These are phyloP conservation scores for Lutjanus argentimaculatus DNA, from an alignment of 2,797 vertebrate species.

Conservation along the genomic window DNA sequence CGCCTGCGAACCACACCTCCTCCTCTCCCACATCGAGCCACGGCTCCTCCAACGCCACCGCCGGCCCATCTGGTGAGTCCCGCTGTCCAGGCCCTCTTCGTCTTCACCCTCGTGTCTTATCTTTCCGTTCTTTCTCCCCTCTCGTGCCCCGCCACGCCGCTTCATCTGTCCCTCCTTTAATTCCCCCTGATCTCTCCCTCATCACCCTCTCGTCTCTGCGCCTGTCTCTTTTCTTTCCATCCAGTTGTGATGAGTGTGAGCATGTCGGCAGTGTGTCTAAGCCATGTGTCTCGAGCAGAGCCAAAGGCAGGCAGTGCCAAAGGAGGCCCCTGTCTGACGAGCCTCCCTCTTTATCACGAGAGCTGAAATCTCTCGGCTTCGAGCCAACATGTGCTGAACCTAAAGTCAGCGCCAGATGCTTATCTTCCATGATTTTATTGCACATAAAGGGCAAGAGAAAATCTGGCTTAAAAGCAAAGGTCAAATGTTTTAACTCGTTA, in stretches of 20 bases:
- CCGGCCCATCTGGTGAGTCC: slow-evolving; percentile 79
- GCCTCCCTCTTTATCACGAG: slow-evolving; percentile 37
- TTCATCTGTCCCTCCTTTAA: slow-evolving; percentile 17
- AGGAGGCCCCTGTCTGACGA: slow-evolving; percentile 49
- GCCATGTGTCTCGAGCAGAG: slow-evolving; percentile 44
- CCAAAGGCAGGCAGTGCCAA: slow-evolving; percentile 55
- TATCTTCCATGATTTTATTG: slow-evolving; percentile 36
- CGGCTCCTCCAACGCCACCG: slow-evolving; percentile 68
- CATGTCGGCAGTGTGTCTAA: slow-evolving; percentile 57
- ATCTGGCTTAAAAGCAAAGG: slow-evolving; percentile 41
- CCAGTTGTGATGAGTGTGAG: slow-evolving; percentile 53
- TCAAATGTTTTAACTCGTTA: slow-evolving; percentile 21
- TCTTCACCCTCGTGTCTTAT: neutral
- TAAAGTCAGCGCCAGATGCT: slow-evolving; percentile 21
- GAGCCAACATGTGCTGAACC: slow-evolving; percentile 33
- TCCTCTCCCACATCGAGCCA: slow-evolving; percentile 47
- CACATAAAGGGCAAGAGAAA: slow-evolving; percentile 32
- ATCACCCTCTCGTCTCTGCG: slow-evolving; percentile 21
- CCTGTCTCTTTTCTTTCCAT: slow-evolving; percentile 37
- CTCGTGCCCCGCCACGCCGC: slow-evolving; percentile 23
- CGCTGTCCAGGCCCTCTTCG: neutral
- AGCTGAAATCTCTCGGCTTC: slow-evolving; percentile 48
- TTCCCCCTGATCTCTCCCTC: slow-evolving; percentile 44
- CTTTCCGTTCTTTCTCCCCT: slow-evolving; percentile 32
- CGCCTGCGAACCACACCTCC: slow-evolving; percentile 64